Evolutionary conservation across 2,888 invertebrate genomes (phyloP).

Genomic region (Aphodius granarius): DNA sequence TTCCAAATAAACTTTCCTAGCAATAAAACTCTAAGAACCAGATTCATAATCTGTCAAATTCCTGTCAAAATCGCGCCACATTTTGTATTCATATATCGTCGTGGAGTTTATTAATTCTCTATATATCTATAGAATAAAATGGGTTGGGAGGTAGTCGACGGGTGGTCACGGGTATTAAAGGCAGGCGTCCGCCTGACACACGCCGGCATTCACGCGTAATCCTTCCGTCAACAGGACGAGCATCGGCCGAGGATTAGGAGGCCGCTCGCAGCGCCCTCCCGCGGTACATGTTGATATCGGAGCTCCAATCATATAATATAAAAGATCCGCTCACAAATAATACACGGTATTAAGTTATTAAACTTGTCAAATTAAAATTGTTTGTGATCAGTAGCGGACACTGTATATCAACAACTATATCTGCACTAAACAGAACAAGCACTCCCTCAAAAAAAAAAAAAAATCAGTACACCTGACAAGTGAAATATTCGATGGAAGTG

Average conservation of each 20-base stretch:
- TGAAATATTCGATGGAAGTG: background rate
- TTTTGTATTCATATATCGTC: conserved; percentile 24
- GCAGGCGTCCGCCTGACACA: conserved; percentile 40
- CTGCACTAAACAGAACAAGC: background rate
- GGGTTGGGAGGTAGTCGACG: conserved; percentile 31
- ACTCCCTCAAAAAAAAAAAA: background rate
- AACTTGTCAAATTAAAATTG: background rate
- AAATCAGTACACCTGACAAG: background rate
- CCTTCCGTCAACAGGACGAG: conserved; percentile 49
- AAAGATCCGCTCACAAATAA: background rate
- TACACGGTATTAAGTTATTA: background rate
- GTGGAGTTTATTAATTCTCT: conserved; percentile 35
- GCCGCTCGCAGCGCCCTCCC: conserved; percentile 31
- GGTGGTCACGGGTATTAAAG: conserved; percentile 41
- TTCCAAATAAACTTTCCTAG: no score
- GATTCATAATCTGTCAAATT: background rate
- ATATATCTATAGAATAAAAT: conserved; percentile 32
- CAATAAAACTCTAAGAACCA: no score
- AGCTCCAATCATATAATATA: background rate
- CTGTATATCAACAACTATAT: background rate
- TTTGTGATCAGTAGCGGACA: background rate
- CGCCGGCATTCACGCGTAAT: conserved; percentile 45
- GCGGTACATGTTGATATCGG: background rate
- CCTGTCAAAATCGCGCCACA: background rate
- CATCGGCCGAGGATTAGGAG: conserved; percentile 45